Conservation (phyloP, 2,113 vertebrate species). For the Columba livia region DNA sequence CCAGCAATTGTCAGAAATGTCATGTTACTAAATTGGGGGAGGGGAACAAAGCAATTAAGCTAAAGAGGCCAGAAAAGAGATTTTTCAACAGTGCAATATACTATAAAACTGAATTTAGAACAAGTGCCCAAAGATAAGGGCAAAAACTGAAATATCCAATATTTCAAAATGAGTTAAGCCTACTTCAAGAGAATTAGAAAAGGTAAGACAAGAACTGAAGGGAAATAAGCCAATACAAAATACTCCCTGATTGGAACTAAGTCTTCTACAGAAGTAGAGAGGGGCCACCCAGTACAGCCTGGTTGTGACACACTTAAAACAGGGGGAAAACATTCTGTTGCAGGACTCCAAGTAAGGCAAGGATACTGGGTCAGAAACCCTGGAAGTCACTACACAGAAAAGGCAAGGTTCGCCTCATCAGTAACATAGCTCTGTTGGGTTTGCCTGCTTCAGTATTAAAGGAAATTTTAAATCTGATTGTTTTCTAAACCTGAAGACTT, state of each 20-base stretch:
- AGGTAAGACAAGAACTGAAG: not conserved
- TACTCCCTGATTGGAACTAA: not conserved
- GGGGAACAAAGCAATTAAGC: not conserved
- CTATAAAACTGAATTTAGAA: not conserved
- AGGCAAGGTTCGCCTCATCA: not conserved
- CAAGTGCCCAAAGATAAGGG: not conserved
- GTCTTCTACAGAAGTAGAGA: not conserved
- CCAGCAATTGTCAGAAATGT: not conserved
- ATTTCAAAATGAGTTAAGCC: not conserved
- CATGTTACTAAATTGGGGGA: not conserved
- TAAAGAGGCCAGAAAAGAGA: not conserved
- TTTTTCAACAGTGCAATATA: not conserved
- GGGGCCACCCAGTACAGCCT: not conserved
- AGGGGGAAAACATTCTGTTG: not conserved
- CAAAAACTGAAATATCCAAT: not conserved
- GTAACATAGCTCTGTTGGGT: not conserved
- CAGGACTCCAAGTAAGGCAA: not conserved
- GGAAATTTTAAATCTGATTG: not conserved
- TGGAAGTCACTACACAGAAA: not conserved
- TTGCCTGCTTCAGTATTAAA: not conserved
- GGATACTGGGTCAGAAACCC: not conserved
- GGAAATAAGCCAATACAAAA: not conserved
- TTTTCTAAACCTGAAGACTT: not conserved
- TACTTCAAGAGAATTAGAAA: not conserved
- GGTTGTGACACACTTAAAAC: not conserved